Conservation (phyloP, 2,888 invertebrate species). For the Drosophila eohydei region DNA sequence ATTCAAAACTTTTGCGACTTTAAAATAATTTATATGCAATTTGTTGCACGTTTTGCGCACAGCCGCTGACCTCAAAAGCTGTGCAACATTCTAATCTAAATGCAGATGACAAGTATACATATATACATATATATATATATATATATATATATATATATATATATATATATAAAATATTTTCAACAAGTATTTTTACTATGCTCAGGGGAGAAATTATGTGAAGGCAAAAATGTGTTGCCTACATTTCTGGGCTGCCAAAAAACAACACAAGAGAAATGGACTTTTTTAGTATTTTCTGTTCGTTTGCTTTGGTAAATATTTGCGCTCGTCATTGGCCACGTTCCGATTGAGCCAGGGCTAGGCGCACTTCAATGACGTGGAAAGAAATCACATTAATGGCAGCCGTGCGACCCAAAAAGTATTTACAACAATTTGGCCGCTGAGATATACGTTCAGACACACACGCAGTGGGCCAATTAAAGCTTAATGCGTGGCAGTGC, state of each 20-base stretch:
- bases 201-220: slow-evolving; percentile 12
- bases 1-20: slow-evolving; percentile 43
- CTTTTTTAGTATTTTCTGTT: not conserved
- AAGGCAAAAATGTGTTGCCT: slow-evolving; percentile 34
- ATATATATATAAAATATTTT: slow-evolving; percentile 4
- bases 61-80: slow-evolving; percentile 23
- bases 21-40: slow-evolving; percentile 49
- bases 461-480: slow-evolving; percentile 57
- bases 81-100: slow-evolving; percentile 28
- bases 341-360: slow-evolving; percentile 36
- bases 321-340: slow-evolving; percentile 63
- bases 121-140: not conserved
- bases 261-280: slow-evolving; percentile 3
- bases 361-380: slow-evolving; percentile 66
- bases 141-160: not conserved
- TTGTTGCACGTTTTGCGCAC: slow-evolving; percentile 32
- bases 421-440: slow-evolving; percentile 33
- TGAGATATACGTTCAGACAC: not conserved
- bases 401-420: slow-evolving; percentile 53
- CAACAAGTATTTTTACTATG: slow-evolving; percentile 16
- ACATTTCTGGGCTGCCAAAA: slow-evolving; percentile 22
- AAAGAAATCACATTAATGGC: slow-evolving; percentile 75
- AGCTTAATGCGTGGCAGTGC: slow-evolving; percentile 40
- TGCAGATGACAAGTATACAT: slow-evolving; percentile 1
- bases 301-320: slow-evolving; percentile 66